Base-by-base conservation (phyloP, 2,888 invertebrate genomes). In the Cataglyphis livida region DNA sequence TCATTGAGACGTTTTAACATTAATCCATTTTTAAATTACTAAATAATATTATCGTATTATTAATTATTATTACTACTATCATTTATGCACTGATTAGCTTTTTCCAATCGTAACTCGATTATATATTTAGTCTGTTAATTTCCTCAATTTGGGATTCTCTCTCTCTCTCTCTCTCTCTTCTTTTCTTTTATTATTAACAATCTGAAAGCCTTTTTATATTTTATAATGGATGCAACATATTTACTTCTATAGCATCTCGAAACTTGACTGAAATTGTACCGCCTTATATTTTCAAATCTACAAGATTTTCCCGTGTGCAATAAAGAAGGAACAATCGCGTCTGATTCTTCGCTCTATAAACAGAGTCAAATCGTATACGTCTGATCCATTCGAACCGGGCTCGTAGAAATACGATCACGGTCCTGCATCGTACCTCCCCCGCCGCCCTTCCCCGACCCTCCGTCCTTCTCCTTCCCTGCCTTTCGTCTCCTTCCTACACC, bases 391-490 rank as follows among this genome's bases (percentile, higher is more conserved):
- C 18, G 61, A 61, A 61, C 32, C 64, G 90, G 91, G 90, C 83
- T 84, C 87, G 86, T 65, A 76, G 89, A 89, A 91, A 90, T 86
- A 83, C 84, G 85, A 89, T 88, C 89, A 92, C 93, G 87, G 91
- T 91, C 90, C 93, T 93, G 91, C 57, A 68, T 86, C 59, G 25
- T 75, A 74, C 85, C 79, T 89, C 88, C 87, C 86, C 86, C 85
- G 88, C 84, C 83, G 44, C 90, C 82, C 84, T 81, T 81, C 85
- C 83, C 84, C 85, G 81, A 83, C 85, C 84, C 85, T 76, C 84
- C 35, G 38, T 74, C 86, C 87, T 85, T 84, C 82, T 84, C 85
- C 82, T 82, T 84, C 87, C 87, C 79, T 86, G 84, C 85, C 76
- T 70, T 79, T 79, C 84, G 84, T 85, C 83, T 83, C 73, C 73